Evolutionary conservation across 1,140 invertebrate species (phyloP).

Genomic region (Drosophila sturtevanti): DNA sequence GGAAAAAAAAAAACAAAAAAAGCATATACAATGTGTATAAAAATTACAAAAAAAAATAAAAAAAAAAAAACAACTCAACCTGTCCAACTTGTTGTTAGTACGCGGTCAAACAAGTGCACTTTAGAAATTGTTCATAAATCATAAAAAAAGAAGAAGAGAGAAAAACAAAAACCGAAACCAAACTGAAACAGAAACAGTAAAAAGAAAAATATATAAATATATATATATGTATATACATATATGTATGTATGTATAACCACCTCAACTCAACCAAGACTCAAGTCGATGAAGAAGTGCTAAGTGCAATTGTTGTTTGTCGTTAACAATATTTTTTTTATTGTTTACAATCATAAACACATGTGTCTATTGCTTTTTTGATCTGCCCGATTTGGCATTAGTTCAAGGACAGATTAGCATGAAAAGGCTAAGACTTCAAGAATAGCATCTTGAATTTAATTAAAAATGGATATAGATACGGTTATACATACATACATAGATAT

Average conservation of each 20-base stretch:
- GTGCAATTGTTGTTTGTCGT: slow-evolving; percentile 75
- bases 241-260: no score
- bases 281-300: slow-evolving; percentile 70
- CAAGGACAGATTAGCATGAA: slow-evolving; percentile 39
- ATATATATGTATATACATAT: no score
- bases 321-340: slow-evolving; percentile 58
- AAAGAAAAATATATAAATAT: slow-evolving; percentile 19
- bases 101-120: slow-evolving; percentile 81
- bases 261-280: slow-evolving; percentile 56
- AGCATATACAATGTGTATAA: neutral
- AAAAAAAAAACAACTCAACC: slow-evolving; percentile 41
- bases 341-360: slow-evolving; percentile 38
- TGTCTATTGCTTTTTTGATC: slow-evolving; percentile 49
- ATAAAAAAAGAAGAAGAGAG: slow-evolving; percentile 43
- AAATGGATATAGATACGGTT: slow-evolving; percentile 36
- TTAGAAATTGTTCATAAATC: slow-evolving; percentile 81
- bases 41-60: no score
- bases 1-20: slow-evolving; percentile 30
- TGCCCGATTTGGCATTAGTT: slow-evolving; percentile 54
- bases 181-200: slow-evolving; percentile 20
- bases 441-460: slow-evolving; percentile 45
- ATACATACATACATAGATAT: no score
- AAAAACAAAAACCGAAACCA: slow-evolving; percentile 22
- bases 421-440: slow-evolving; percentile 40
- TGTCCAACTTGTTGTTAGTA: slow-evolving; percentile 77